phyloP scores from a whole-genome alignment of 2,797 vertebrate species.

The Lagodon rhomboides region DNA sequence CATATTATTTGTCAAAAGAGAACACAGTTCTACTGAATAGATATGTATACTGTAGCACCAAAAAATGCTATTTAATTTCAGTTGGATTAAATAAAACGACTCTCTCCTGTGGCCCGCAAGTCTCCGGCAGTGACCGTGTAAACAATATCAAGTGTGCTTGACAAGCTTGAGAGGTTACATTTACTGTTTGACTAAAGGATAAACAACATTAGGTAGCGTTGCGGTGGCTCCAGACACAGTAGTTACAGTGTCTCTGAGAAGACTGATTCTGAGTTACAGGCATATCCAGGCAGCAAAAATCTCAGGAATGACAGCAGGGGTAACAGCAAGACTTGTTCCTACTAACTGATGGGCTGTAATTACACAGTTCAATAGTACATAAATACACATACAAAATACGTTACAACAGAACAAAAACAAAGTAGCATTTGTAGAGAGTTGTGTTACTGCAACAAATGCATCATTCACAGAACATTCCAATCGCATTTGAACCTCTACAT shows the following conservation, averaged over 20 bases:
- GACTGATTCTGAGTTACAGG: conserved; percentile 4
- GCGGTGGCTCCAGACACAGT: conserved; percentile 16
- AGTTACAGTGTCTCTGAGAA: conserved; percentile 21
- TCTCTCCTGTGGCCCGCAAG: background rate
- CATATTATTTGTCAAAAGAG: background rate
- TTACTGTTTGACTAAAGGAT: conserved; percentile 19
- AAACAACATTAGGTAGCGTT: background rate
- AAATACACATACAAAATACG: background rate
- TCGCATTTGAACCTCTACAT: no score
- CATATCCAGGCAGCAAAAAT: background rate
- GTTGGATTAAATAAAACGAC: background rate
- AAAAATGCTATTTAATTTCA: background rate
- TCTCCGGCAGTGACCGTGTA: background rate
- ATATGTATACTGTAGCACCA: background rate
- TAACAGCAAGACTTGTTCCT: background rate
- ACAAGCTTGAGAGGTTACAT: conserved; percentile 2
- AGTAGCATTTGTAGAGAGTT: background rate
- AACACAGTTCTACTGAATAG: background rate
- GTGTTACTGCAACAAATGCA: conserved; percentile 2
- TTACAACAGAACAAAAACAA: background rate
- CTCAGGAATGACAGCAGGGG: background rate
- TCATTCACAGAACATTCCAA: conserved; percentile 20
- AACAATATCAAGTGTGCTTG: conserved; percentile 7
- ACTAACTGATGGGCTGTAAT: background rate
- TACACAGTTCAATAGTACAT: background rate